Percentiles rank a stretch among this genome's conserved stretches.
These are phyloP conservation scores for Cotesia congregata DNA, from an alignment of 2,888 invertebrate genomes.

Conservation along the genomic window DNA sequence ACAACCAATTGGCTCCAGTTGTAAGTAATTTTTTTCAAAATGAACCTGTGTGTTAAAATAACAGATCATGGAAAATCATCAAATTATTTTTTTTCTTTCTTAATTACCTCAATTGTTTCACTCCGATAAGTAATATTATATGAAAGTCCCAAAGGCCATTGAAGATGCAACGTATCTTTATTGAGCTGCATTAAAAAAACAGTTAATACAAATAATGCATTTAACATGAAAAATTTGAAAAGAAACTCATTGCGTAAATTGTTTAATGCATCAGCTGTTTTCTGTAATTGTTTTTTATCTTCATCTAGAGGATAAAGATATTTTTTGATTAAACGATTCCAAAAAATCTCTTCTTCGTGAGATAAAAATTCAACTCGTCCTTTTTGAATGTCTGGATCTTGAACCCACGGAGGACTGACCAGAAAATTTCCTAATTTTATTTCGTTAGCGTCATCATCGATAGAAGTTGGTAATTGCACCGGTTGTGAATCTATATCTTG, in stretches of 20 bases:
- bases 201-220: constrained; percentile 77
- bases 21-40: constrained; percentile 70
- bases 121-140: constrained; percentile 70
- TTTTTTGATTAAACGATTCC: constrained; percentile 81
- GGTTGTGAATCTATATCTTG: constrained; percentile 41
- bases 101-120: constrained; percentile 65
- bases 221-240: constrained; percentile 77
- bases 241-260: constrained; percentile 74
- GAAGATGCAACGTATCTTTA: constrained; percentile 73
- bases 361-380: constrained; percentile 79
- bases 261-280: constrained; percentile 70
- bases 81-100: background rate
- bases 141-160: constrained; percentile 73
- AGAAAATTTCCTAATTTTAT: constrained; percentile 63
- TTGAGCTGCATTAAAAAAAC: constrained; percentile 78
- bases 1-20: constrained; percentile 76
- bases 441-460: constrained; percentile 23
- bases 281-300: constrained; percentile 75
- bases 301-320: constrained; percentile 83
- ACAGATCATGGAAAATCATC: background rate
- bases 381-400: constrained; percentile 77
- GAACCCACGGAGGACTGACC: constrained; percentile 78
- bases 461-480: constrained; percentile 36
- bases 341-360: constrained; percentile 80
- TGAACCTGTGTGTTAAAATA: constrained; percentile 59